These are phyloP conservation scores for Uropetala carovei DNA, from an alignment of 2,888 invertebrate species.

Conservation along the genomic window DNA sequence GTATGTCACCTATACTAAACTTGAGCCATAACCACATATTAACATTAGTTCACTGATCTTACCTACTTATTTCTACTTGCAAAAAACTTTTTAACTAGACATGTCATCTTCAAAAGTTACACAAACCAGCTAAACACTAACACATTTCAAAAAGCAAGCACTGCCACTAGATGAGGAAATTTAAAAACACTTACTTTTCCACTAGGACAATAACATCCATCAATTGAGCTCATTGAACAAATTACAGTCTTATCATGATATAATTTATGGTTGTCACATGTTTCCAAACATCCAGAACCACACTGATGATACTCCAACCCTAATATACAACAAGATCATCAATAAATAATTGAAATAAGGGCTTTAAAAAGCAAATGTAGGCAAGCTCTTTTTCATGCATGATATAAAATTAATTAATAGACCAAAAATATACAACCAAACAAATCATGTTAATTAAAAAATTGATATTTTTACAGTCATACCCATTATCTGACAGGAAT, in stretches of 20 bases:
- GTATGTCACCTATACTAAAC: no score
- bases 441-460: constrained; percentile 56
- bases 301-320: constrained; percentile 78
- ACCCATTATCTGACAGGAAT: no score
- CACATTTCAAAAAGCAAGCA: not conserved
- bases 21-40: no score
- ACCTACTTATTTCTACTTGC: no score
- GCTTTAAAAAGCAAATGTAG: no score
- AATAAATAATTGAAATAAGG: no score
- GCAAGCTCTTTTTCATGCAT: no score
- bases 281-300: constrained; percentile 80
- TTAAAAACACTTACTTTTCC: constrained; percentile 78
- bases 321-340: constrained; percentile 68
- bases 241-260: constrained; percentile 72
- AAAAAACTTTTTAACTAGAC: no score
- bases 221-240: constrained; percentile 76
- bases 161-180: not conserved
- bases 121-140: no score
- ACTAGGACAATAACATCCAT: constrained; percentile 91
- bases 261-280: constrained; percentile 81
- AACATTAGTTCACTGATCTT: no score
- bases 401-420: no score
- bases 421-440: not conserved
- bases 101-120: no score
- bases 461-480: not conserved